Percentiles rank a stretch among this genome's conserved stretches.
Conservation (phyloP, 2,113 vertebrate species). For the Riparia riparia region DNA sequence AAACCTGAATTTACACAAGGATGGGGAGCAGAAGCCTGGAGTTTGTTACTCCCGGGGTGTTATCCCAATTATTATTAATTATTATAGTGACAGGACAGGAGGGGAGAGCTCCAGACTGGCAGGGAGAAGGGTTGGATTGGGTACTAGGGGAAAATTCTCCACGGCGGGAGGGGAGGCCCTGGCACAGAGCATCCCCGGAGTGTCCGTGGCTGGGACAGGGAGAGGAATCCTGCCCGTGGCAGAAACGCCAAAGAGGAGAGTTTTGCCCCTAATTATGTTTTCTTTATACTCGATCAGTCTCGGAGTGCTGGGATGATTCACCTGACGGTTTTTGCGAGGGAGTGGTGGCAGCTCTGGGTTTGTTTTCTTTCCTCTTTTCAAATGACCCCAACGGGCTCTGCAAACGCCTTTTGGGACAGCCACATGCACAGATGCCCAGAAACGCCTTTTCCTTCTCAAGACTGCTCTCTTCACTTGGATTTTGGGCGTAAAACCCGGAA, state of each 20-base stretch:
- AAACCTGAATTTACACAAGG: neutral
- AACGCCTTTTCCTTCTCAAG: neutral
- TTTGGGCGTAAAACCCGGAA: accelerated
- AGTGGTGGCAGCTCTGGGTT: neutral
- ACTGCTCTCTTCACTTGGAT: accelerated
- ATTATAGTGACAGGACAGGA: neutral
- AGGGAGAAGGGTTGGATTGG: neutral
- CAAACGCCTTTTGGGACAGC: neutral
- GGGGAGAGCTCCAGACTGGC: neutral
- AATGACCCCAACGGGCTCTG: neutral
- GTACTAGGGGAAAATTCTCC: neutral
- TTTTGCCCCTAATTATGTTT: neutral
- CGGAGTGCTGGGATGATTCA: accelerated
- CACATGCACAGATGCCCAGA: neutral
- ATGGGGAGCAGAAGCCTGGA: neutral
- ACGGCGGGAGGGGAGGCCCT: neutral
- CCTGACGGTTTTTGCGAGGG: neutral
- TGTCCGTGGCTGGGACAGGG: accelerated
- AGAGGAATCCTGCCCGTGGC: neutral
- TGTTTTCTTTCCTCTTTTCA: neutral
- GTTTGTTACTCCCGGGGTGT: neutral
- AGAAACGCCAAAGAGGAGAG: neutral
- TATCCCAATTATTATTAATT: neutral
- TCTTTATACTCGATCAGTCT: neutral
- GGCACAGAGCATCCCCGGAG: neutral